Conservation (phyloP, 1,140 invertebrate genomes). For the Aricia agestis region DNA sequence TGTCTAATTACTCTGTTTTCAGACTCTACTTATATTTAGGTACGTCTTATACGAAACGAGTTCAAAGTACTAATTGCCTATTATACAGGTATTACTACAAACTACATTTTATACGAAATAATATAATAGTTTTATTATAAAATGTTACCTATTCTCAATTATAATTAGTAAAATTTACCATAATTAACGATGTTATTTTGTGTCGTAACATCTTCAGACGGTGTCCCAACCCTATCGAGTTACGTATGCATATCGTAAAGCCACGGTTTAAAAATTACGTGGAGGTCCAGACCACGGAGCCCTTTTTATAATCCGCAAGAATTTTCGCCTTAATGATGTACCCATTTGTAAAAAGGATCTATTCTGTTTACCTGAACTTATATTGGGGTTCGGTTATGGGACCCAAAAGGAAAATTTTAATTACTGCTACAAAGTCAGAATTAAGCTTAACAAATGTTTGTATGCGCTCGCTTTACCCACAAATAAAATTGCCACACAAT, state of each 20-base stretch:
- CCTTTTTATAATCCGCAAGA: conserved; percentile 70
- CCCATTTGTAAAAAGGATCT: conserved; percentile 56
- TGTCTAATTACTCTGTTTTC: too few relatives aligned
- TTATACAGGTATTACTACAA: too few relatives aligned
- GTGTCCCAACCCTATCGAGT: conserved; percentile 39
- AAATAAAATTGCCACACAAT: too few relatives aligned
- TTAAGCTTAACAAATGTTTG: conserved; percentile 5
- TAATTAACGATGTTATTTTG: too few relatives aligned
- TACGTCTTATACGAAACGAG: too few relatives aligned
- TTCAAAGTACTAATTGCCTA: too few relatives aligned
- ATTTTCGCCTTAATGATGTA: conserved; percentile 63
- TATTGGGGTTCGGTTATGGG: conserved; percentile 11
- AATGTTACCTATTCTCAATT: too few relatives aligned
- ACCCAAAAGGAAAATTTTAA: conserved; percentile 24
- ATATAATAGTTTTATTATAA: too few relatives aligned
- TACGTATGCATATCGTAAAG: conserved; percentile 61
- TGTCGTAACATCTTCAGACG: conserved; percentile 2
- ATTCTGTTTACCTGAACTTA: conserved; percentile 43
- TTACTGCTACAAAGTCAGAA: conserved; percentile 1
- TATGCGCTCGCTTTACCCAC: background rate
- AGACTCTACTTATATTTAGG: too few relatives aligned
- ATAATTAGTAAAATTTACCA: too few relatives aligned
- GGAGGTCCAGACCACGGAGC: conserved; percentile 41
- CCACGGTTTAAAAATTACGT: conserved; percentile 65
- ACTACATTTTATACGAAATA: too few relatives aligned